Conservation (phyloP, 1,140 invertebrate genomes). For the Drosophila bifasciata region DNA sequence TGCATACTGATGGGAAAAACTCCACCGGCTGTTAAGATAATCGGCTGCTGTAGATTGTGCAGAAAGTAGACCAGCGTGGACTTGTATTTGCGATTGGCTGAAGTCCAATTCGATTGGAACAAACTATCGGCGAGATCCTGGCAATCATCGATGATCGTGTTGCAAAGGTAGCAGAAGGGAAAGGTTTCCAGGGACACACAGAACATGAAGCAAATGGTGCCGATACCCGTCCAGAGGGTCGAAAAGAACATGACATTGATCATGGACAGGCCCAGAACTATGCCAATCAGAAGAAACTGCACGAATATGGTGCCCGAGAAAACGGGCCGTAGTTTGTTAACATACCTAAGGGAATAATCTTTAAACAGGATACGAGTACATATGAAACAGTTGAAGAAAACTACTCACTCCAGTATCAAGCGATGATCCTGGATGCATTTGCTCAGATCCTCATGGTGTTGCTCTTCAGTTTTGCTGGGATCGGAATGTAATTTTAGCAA, state of each 20-base stretch:
- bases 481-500: constrained; percentile 26
- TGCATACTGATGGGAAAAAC: constrained; percentile 50
- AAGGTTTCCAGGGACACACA: constrained; percentile 47
- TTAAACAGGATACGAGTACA: no score
- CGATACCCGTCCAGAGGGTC: constrained; percentile 24
- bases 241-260: constrained; percentile 52
- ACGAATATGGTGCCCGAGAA: constrained; percentile 43
- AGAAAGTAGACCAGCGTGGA: constrained; percentile 44
- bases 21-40: constrained; percentile 48
- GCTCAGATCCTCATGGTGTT: constrained; percentile 44
- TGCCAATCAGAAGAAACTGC: constrained; percentile 40
- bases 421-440: constrained; percentile 57
- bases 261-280: constrained; percentile 30
- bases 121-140: constrained; percentile 42
- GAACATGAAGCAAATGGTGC: constrained; percentile 27
- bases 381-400: no score
- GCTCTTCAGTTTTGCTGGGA: background rate
- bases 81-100: constrained; percentile 37
- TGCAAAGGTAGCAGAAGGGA: constrained; percentile 64
- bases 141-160: constrained; percentile 44
- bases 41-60: constrained; percentile 61
- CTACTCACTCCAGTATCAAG: constrained; percentile 50
- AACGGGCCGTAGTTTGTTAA: constrained; percentile 37
- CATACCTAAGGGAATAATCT: no score
- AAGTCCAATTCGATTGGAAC: constrained; percentile 61